Evolutionary conservation across 2,113 vertebrate species (phyloP), one percentile per base, ranked within the genome.

Genomic region (Phylloscopus whistleri): DNA sequence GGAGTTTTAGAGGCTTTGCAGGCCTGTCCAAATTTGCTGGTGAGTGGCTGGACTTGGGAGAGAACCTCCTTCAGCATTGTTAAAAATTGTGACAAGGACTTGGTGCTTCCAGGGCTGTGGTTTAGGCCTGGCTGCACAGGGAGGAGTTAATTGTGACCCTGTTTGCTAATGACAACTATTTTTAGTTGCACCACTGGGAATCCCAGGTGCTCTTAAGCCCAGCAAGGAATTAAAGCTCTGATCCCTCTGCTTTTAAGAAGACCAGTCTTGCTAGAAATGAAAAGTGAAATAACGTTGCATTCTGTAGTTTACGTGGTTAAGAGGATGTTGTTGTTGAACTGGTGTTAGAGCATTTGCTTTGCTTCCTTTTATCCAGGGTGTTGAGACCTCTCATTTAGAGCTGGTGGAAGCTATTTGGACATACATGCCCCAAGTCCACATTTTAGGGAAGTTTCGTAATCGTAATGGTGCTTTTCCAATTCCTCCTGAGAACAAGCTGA

Each of bases 371-470:
- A 93, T 95, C 48, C 95, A 99, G 99, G 99, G 99, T 90, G 99
- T 99, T 84, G 99, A 99, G 97, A 99, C 99, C 10, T 99, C 99
- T 66, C 99, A 99, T 96, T 97, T 99, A 96, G 99, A 99, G 95
- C 97, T 99, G 94, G 99, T 99, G 93, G 99, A 99, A 97, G 99
- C 99, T 94, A 99, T 99, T 96, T 99, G 99, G 99, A 99, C 99
- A 87, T 99, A 99, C 74, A 99, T 99, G 99, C 99, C 99, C n/a
- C 99, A 99, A 94, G 99, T 99, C 96, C 99, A 99, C 96, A 99
- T 99, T 92, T 97, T 99, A 94, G 99, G 99, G 80, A 99, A 99
- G 96, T 99, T 99, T 96, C 99, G 99, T 93, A 99, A 99, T 98
- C 99, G 99, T 81, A 99, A 99, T 43, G 99, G 99, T 82, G 99